Evolutionary conservation across 2,113 vertebrate genomes (phyloP).

Genomic region (Camelus dromedarius): DNA sequence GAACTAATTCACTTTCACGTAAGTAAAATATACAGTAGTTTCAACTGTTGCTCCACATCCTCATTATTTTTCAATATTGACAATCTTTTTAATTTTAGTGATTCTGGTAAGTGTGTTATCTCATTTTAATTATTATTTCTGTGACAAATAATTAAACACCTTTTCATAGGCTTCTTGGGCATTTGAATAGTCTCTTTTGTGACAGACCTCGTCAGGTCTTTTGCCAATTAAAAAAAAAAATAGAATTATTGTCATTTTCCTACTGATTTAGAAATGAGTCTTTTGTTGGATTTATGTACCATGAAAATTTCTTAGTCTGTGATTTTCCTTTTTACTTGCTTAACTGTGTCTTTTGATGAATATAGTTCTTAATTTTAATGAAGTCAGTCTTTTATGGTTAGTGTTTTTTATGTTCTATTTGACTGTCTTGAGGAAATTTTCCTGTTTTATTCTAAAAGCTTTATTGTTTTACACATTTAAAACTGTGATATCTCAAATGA

Average conservation of each 20-base stretch:
- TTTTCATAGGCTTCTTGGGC: background rate
- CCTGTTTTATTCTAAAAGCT: background rate
- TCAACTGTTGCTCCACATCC: background rate
- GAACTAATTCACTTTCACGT: background rate
- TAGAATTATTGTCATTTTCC: slow-evolving; percentile 15
- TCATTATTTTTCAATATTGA: background rate
- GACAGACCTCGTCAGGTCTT: background rate
- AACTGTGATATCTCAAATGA: background rate
- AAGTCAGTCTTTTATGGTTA: background rate
- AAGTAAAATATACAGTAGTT: background rate
- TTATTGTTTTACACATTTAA: slow-evolving; percentile 16
- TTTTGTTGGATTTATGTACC: background rate
- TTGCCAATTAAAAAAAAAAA: background rate
- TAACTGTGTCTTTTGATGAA: slow-evolving; percentile 4
- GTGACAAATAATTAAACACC: background rate
- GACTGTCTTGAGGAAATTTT: background rate
- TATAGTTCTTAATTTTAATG: background rate
- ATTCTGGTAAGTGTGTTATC: background rate
- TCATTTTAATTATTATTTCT: slow-evolving; percentile 40
- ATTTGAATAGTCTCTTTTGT: background rate
- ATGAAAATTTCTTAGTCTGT: background rate
- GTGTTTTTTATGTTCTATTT: background rate
- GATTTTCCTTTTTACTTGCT: background rate
- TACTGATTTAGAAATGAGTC: background rate
- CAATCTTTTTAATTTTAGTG: background rate